A percentile compares a stretch with the other conserved stretches of the same genome.
These are phyloP conservation scores for Sus cebifrons DNA, from an alignment of 2,797 vertebrate species.

Conservation along the genomic window DNA sequence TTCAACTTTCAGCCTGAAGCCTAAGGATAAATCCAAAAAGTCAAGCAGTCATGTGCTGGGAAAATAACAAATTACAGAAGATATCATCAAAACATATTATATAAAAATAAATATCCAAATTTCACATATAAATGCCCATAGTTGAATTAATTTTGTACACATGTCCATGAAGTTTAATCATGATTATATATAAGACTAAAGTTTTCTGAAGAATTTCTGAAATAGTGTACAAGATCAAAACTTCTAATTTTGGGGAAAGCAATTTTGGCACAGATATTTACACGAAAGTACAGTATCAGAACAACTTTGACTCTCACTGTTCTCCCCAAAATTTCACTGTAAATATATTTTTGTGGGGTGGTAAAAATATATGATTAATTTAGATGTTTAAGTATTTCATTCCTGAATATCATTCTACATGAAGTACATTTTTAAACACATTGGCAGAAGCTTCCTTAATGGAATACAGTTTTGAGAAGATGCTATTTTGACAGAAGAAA, in stretches of 20 bases:
- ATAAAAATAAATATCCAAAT: background rate
- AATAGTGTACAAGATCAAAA: background rate
- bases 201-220: background rate
- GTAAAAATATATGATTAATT: background rate
- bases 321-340: background rate
- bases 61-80: background rate
- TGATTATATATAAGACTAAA: background rate
- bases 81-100: background rate
- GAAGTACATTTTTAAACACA: background rate
- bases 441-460: constrained; percentile 20
- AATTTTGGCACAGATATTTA: background rate
- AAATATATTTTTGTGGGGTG: background rate
- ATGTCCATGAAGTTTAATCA: background rate
- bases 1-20: background rate
- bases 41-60: background rate
- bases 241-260: background rate
- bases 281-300: background rate
- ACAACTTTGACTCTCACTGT: background rate
- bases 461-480: background rate
- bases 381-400: background rate
- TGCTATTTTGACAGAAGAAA: background rate
- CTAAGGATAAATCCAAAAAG: background rate
- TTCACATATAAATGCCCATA: background rate
- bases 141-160: background rate
- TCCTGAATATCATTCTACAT: accelerated